phyloP scores from a whole-genome alignment of 1,140 invertebrate species.

The Drosophila setifemur region DNA sequence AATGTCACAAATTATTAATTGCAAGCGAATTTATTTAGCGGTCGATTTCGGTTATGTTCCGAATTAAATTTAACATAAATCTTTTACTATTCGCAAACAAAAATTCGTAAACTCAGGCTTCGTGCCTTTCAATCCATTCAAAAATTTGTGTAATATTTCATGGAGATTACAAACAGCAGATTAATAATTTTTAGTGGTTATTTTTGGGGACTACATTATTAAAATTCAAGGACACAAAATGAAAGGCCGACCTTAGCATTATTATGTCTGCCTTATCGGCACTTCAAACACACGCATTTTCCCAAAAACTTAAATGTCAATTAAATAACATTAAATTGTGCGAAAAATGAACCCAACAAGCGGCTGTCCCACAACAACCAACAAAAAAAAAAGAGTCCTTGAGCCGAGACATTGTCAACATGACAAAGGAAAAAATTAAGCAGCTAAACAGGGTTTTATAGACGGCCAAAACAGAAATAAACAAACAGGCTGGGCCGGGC shows the following conservation, averaged over 20 bases:
- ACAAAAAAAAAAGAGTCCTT: slow-evolving; percentile 29
- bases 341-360: slow-evolving; percentile 64
- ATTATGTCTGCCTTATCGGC: slow-evolving; percentile 22
- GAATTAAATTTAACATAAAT: slow-evolving; percentile 14
- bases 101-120: neutral
- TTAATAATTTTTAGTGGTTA: neutral
- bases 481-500: slow-evolving; percentile 39
- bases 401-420: slow-evolving; percentile 70
- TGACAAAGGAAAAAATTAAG: slow-evolving; percentile 80
- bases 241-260: slow-evolving; percentile 52
- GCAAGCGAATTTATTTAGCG: slow-evolving; percentile 41
- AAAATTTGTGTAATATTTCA: neutral
- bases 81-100: neutral
- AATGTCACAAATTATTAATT: slow-evolving; percentile 67
- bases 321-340: slow-evolving; percentile 81
- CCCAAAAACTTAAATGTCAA: slow-evolving; percentile 77
- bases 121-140: neutral
- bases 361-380: slow-evolving; percentile 24
- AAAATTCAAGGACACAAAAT: slow-evolving; percentile 26
- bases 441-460: slow-evolving; percentile 77
- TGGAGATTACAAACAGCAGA: neutral
- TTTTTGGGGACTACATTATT: too few species aligned
- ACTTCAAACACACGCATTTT: slow-evolving; percentile 54
- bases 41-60: too few species aligned
- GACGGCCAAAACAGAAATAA: slow-evolving; percentile 60